These are phyloP conservation scores for Porites divaricata DNA, from an alignment of 92 coral and sea anemone genomes.

Conservation along the genomic window DNA sequence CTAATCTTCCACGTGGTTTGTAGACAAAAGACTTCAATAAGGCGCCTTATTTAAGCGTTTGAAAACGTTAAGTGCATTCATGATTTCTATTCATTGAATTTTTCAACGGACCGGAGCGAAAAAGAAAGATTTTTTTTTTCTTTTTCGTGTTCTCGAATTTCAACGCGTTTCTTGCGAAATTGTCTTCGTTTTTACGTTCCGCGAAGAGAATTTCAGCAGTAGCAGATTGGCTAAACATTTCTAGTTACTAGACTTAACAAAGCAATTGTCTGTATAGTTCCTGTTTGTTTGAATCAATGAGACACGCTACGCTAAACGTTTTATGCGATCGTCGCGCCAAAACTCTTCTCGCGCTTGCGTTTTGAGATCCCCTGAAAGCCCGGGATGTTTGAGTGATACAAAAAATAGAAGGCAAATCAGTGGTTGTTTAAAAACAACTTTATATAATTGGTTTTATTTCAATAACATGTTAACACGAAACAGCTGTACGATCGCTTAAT, in stretches of 20 bases:
- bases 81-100: slow-evolving; percentile 8
- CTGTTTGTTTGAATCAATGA: slow-evolving; percentile 12
- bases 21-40: slow-evolving; percentile 39
- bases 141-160: slow-evolving; percentile 3
- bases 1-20: slow-evolving; percentile 42
- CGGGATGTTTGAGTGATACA: not conserved
- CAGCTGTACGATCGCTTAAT: slow-evolving; percentile 49
- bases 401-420: not conserved
- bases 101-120: slow-evolving; percentile 17
- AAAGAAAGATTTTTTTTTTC: not conserved
- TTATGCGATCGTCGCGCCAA: not conserved
- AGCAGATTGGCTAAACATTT: not conserved
- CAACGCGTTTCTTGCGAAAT: not conserved
- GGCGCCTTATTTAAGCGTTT: slow-evolving; percentile 46
- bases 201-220: not conserved
- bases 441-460: slow-evolving; percentile 58
- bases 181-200: not conserved
- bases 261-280: not conserved
- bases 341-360: not conserved
- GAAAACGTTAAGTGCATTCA: not conserved
- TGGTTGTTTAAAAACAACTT: slow-evolving; percentile 43
- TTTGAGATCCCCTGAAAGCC: not conserved
- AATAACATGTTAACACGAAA: slow-evolving; percentile 41
- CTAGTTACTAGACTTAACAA: not conserved
- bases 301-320: not conserved